Conservation (phyloP, 2,888 invertebrate genomes). For the Ochropleura plecta region DNA sequence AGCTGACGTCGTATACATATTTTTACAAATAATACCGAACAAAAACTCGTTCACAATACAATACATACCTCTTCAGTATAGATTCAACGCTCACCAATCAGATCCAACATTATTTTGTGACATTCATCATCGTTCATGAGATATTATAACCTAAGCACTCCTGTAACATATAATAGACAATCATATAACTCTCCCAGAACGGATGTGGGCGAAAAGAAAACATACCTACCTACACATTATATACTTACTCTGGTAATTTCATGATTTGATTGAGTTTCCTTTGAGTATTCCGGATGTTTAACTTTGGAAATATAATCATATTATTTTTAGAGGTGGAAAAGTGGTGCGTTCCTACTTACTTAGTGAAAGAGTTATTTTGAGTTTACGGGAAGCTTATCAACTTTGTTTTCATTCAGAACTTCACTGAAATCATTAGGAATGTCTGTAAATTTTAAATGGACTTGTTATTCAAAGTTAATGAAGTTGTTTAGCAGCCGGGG, state of each 20-base stretch:
- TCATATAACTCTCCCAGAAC: slow-evolving; percentile 16
- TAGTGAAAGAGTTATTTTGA: slow-evolving; percentile 22
- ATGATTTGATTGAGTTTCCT: slow-evolving; percentile 52
- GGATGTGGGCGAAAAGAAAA: slow-evolving; percentile 13
- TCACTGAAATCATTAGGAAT: slow-evolving; percentile 1
- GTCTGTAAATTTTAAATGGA: slow-evolving; percentile 19
- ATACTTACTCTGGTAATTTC: slow-evolving; percentile 12
- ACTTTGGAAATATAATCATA: slow-evolving; percentile 46
- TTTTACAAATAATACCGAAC: not conserved
- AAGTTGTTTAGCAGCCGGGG: not conserved
- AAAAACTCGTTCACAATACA: not conserved
- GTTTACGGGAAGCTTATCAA: slow-evolving; percentile 45
- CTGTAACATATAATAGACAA: slow-evolving; percentile 21
- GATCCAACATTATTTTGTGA: not conserved
- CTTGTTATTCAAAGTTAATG: not conserved
- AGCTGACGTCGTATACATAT: not conserved
- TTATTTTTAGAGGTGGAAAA: slow-evolving; percentile 38
- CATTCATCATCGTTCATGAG: slow-evolving; percentile 9
- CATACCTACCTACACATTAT: slow-evolving; percentile 17
- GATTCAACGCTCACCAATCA: not conserved
- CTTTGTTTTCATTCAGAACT: slow-evolving; percentile 29
- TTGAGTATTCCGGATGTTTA: slow-evolving; percentile 26
- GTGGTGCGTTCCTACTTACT: not conserved
- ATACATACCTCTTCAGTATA: not conserved
- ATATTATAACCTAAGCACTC: slow-evolving; percentile 14